A percentile compares a stretch with the other conserved stretches of the same genome.
phyloP scores from a whole-genome alignment of 2,888 invertebrate species.

The Leucozona laternaria region DNA sequence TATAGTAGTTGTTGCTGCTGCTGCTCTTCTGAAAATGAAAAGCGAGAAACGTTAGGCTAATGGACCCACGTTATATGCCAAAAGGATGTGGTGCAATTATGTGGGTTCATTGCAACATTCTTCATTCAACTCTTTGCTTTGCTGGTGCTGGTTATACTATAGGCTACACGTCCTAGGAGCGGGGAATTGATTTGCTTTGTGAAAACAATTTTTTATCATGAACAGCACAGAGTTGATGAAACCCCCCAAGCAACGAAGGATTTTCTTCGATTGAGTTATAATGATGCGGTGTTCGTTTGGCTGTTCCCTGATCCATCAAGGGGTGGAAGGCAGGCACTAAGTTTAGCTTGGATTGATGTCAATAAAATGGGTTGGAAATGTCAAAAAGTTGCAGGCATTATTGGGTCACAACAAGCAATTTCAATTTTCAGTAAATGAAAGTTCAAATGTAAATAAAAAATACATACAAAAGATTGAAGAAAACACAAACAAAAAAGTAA shows the following conservation, averaged over 20 bases:
- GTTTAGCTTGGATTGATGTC: conserved; percentile 59
- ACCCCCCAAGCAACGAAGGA: conserved; percentile 59
- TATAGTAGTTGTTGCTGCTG: conserved; percentile 25
- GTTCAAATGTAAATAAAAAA: conserved; percentile 45
- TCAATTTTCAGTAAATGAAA: conserved; percentile 38
- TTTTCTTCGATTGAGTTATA: conserved; percentile 72
- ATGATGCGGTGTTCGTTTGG: conserved; percentile 47
- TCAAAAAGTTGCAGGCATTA: conserved; percentile 49
- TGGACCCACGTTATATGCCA: conserved; percentile 72
- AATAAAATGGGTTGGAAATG: conserved; percentile 59
- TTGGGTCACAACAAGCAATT: conserved; percentile 47
- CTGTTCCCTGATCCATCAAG: background rate
- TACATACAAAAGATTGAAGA: conserved; percentile 15
- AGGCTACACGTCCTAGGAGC: background rate
- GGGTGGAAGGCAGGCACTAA: conserved; percentile 26
- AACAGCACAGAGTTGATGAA: conserved; percentile 50
- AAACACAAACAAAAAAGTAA: conserved; percentile 7
- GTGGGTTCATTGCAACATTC: conserved; percentile 62
- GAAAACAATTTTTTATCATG: conserved; percentile 68
- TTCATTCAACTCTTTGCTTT: conserved; percentile 48
- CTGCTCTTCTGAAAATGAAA: conserved; percentile 8
- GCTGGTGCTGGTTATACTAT: background rate
- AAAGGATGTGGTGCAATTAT: conserved; percentile 74
- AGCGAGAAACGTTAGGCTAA: conserved; percentile 55
- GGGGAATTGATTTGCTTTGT: conserved; percentile 70